Conservation (phyloP, 2,888 invertebrate genomes). For the Cantharis rustica region DNA sequence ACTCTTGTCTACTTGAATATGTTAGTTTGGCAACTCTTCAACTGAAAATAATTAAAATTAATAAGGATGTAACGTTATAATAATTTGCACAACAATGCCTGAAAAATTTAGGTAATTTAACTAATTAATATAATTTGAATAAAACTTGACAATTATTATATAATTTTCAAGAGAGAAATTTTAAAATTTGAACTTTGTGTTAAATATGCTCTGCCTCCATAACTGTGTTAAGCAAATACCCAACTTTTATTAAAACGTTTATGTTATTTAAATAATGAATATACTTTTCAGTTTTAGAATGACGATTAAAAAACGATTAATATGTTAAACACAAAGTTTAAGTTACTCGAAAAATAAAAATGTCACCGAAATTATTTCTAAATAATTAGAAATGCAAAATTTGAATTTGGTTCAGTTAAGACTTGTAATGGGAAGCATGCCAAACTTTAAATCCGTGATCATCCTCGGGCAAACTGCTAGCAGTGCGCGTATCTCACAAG, state of each 20-base stretch:
- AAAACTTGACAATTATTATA: not conserved
- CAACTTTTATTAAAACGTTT: not conserved
- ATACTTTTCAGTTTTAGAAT: not conserved
- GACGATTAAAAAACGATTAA: not conserved
- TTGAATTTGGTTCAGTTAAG: conserved; percentile 3
- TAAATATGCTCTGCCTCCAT: not conserved
- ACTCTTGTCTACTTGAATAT: not conserved
- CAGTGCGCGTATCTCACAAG: conserved; percentile 27
- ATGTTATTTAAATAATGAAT: not conserved
- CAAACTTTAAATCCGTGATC: conserved; percentile 21
- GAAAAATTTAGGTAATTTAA: not conserved
- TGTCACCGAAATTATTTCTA: not conserved
- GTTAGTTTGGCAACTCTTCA: not conserved
- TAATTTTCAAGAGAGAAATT: not conserved
- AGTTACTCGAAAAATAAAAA: not conserved
- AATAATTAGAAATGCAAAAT: not conserved
- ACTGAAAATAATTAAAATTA: not conserved
- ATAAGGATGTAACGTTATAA: not conserved
- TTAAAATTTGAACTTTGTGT: not conserved
- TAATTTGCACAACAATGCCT: not conserved
- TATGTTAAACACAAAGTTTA: not conserved
- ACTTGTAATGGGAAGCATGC: conserved; percentile 12
- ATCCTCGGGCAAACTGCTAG: conserved; percentile 27
- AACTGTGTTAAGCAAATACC: not conserved
- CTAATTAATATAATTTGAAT: not conserved